These are phyloP conservation scores for Dryocosmus kuriphilus DNA, from an alignment of 2,888 invertebrate species.

Conservation along the genomic window DNA sequence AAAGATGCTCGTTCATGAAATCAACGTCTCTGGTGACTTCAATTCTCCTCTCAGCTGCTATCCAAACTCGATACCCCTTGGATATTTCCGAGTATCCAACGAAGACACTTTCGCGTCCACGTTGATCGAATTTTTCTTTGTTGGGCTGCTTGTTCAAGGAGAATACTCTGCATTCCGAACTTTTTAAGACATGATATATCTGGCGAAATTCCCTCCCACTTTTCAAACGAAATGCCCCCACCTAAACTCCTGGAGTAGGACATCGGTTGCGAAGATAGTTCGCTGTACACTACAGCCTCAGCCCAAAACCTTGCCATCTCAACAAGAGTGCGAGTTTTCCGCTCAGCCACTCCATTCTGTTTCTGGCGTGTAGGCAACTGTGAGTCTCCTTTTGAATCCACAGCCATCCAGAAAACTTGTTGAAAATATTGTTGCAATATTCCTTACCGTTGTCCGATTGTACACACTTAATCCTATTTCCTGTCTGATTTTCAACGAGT, in stretches of 20 bases:
- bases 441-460: slow-evolving; percentile 51
- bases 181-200: slow-evolving; percentile 31
- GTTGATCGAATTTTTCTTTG: slow-evolving; percentile 24
- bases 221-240: slow-evolving; percentile 21
- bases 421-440: slow-evolving; percentile 42
- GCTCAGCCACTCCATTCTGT: slow-evolving; percentile 38
- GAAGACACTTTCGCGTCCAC: slow-evolving; percentile 13
- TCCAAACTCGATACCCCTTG: slow-evolving; percentile 40
- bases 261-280: slow-evolving; percentile 36
- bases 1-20: not conserved
- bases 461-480: too few species aligned
- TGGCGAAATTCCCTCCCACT: slow-evolving; percentile 21
- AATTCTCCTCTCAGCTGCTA: slow-evolving; percentile 9
- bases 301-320: too few species aligned
- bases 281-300: too few species aligned
- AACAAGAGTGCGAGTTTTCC: too few species aligned
- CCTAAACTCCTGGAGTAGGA: slow-evolving; percentile 5
- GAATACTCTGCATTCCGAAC: slow-evolving; percentile 40
- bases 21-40: slow-evolving; percentile 36
- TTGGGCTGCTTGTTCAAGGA: not conserved
- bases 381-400: slow-evolving; percentile 6
- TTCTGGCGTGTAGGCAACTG: slow-evolving; percentile 38
- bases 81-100: slow-evolving; percentile 40
- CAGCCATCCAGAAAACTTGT: slow-evolving; percentile 33
- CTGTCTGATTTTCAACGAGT: too few species aligned